Evolutionary conservation across 2,888 invertebrate species (phyloP).

Genomic region (Tillus elongatus): DNA sequence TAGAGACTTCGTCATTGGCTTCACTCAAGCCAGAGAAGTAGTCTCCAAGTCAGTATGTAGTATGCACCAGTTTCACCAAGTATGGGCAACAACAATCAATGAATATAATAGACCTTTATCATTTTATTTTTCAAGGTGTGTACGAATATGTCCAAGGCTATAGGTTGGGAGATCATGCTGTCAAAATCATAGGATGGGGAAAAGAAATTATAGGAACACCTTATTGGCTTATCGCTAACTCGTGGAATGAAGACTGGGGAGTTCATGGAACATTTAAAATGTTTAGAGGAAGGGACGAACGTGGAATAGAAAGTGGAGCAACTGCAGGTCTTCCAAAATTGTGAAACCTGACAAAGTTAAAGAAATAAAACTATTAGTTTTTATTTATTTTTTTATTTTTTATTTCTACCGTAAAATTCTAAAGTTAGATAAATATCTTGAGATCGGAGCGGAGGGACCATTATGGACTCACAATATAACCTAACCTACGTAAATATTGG

Average conservation of each 20-base stretch:
- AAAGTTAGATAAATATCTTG: no score
- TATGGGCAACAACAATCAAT: neutral
- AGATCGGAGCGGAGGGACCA: no score
- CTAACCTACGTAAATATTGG: no score
- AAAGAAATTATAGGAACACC: conserved; percentile 2
- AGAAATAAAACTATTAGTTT: no score
- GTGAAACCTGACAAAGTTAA: no score
- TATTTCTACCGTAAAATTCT: no score
- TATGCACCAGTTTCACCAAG: no score
- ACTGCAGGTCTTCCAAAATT: neutral
- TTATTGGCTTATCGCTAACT: neutral
- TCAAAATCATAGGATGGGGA: neutral
- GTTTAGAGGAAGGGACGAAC: neutral
- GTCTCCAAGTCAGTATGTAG: no score
- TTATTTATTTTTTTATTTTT: no score
- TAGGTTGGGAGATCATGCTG: neutral
- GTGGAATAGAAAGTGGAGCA: conserved; percentile 1
- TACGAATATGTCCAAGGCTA: neutral
- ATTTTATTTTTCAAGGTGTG: neutral
- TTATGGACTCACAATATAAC: no score
- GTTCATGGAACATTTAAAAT: neutral
- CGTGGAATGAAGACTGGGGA: neutral
- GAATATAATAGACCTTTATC: conserved; percentile 1
- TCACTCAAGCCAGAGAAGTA: no score
- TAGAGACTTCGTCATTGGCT: no score